phyloP scores from a whole-genome alignment of 2,113 vertebrate species.

The Polypterus bichir region DNA sequence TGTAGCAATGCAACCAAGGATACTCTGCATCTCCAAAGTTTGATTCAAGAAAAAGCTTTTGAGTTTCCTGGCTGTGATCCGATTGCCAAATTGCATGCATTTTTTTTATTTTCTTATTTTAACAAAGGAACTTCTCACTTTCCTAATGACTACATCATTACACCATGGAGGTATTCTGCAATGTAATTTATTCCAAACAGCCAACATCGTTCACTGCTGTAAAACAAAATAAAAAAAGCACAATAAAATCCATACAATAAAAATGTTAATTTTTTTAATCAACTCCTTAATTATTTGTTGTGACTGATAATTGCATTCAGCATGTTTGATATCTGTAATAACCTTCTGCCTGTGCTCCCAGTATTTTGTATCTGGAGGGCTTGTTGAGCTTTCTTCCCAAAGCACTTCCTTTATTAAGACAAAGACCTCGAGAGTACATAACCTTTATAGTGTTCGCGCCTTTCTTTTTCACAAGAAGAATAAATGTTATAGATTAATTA shows the following conservation, averaged over 20 bases:
- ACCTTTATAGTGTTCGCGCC: slow-evolving; percentile 84
- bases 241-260: slow-evolving; percentile 65
- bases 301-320: slow-evolving; percentile 93
- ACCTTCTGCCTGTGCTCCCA: slow-evolving; percentile 90
- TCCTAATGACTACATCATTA: slow-evolving; percentile 34
- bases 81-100: too few species aligned
- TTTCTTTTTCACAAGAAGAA: slow-evolving; percentile 80
- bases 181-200: slow-evolving; percentile 47
- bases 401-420: slow-evolving; percentile 81
- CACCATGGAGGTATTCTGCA: slow-evolving; percentile 29
- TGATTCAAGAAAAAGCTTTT: too few species aligned
- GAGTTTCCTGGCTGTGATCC: too few species aligned
- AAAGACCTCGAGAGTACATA: slow-evolving; percentile 79
- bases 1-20: too few species aligned
- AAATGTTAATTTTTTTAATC: slow-evolving; percentile 98
- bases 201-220: slow-evolving; percentile 55
- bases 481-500: slow-evolving; percentile 99
- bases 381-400: slow-evolving; percentile 74
- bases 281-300: slow-evolving; percentile 96
- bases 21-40: too few species aligned
- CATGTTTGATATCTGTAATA: slow-evolving; percentile 94
- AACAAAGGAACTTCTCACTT: slow-evolving; percentile 20
- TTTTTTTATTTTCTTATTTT: too few species aligned
- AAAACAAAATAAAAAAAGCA: slow-evolving; percentile 45
- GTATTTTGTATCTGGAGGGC: slow-evolving; percentile 72